A percentile compares a stretch with the other conserved stretches of the same genome.
Conservation (phyloP, 2,113 vertebrate species). For the Narcine bancroftii region DNA sequence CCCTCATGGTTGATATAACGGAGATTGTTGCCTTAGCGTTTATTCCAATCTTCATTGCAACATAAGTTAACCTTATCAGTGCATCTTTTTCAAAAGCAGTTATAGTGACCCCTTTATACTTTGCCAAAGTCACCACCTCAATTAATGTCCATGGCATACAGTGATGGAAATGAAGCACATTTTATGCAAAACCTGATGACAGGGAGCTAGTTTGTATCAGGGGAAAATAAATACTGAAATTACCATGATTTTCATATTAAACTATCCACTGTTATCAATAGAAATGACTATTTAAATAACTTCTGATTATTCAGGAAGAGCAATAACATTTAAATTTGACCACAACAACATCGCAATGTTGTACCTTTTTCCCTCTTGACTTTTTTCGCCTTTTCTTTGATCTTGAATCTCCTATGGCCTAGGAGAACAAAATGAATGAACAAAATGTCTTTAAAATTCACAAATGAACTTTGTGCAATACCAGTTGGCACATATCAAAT, state of each 20-base stretch:
- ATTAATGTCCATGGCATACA: not conserved
- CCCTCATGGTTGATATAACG: not conserved
- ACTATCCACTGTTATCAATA: not conserved
- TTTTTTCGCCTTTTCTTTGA: slow-evolving; percentile 32
- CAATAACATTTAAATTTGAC: not conserved
- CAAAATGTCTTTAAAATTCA: not conserved
- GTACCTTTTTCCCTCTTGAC: slow-evolving; percentile 28
- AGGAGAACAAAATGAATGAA: not conserved
- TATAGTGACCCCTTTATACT: not conserved
- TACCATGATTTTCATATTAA: not conserved
- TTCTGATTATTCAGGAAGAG: not conserved
- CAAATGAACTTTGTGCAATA: not conserved
- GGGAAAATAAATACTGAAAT: not conserved
- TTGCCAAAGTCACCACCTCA: not conserved
- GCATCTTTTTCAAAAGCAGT: not conserved
- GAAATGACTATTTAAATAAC: not conserved
- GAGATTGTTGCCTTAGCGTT: not conserved
- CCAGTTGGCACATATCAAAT: not conserved
- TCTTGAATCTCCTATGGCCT: slow-evolving; percentile 6
- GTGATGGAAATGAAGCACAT: not conserved
- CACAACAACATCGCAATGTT: not conserved
- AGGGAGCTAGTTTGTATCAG: not conserved
- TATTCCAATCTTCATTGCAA: not conserved
- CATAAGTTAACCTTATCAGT: not conserved
- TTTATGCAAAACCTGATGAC: not conserved